Percentiles rank a stretch among this genome's conserved stretches.
Evolutionary conservation across 1,140 invertebrate species (phyloP).

Genomic region (Dreissena rostriformis): DNA sequence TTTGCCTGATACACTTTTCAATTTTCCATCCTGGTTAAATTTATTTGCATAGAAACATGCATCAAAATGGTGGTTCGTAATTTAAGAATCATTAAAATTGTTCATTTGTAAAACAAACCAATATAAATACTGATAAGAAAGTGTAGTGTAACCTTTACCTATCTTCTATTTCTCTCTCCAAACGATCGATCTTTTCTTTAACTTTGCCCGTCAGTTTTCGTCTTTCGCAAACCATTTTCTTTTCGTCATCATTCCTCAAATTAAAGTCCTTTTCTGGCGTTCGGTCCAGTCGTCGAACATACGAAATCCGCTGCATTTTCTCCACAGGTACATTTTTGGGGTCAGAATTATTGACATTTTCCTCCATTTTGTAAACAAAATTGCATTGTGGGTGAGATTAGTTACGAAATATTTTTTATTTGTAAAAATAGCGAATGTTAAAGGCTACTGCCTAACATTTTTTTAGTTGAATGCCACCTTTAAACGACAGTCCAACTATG

Average conservation of each 20-base stretch:
- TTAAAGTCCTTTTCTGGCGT: constrained; percentile 61
- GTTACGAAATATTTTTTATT: neutral
- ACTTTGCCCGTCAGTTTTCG: constrained; percentile 49
- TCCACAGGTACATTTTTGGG: constrained; percentile 8
- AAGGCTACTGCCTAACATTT: neutral
- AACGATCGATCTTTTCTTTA: constrained; percentile 51
- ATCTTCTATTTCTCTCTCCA: constrained; percentile 49
- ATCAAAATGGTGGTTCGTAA: too few species aligned
- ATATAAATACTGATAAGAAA: neutral
- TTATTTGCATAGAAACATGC: too few species aligned
- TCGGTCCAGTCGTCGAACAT: constrained; percentile 54
- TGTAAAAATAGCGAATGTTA: neutral
- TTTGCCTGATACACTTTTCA: too few species aligned
- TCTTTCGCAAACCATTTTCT: constrained; percentile 53
- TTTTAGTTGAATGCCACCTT: neutral
- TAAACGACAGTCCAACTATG: neutral
- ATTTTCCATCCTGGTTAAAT: neutral
- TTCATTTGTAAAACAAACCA: neutral
- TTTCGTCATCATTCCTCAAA: constrained; percentile 36
- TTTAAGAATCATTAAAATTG: neutral
- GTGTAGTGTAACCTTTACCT: constrained; percentile 11
- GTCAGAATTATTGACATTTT: constrained; percentile 31
- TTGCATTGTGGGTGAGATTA: constrained; percentile 48
- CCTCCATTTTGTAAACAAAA: constrained; percentile 59
- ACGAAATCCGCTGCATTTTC: constrained; percentile 10